These are phyloP conservation scores for Acrobasis repandana DNA, from an alignment of 2,888 invertebrate genomes.

Conservation along the genomic window DNA sequence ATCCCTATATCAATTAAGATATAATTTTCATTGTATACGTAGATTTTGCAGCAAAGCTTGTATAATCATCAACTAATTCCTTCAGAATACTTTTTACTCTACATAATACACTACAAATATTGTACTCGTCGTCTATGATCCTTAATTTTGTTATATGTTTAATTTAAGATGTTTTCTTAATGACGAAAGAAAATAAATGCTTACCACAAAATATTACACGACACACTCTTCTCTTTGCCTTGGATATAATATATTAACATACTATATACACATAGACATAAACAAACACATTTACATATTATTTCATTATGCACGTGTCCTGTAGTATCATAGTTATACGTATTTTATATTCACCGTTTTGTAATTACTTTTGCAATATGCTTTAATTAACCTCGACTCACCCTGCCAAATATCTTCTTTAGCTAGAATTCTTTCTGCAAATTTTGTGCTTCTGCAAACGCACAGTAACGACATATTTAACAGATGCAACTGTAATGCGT, in stretches of 20 bases:
- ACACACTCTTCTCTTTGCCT: constrained; percentile 19
- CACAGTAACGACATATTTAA: constrained; percentile 63
- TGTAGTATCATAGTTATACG: constrained; percentile 33
- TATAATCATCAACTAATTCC: constrained; percentile 74
- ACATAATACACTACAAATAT: constrained; percentile 62
- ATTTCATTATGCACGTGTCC: constrained; percentile 37
- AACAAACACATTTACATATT: constrained; percentile 31
- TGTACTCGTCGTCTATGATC: constrained; percentile 41
- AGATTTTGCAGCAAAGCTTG: constrained; percentile 76
- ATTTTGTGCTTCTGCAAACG: constrained; percentile 70
- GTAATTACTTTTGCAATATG: constrained; percentile 48
- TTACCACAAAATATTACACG: not conserved
- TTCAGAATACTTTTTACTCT: constrained; percentile 59
- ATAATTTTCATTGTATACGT: constrained; percentile 58
- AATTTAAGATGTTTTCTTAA: constrained; percentile 79
- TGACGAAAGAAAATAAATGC: constrained; percentile 25
- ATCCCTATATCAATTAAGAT: constrained; percentile 54
- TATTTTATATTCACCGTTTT: constrained; percentile 38
- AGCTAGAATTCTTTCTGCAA: constrained; percentile 55
- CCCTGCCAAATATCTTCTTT: constrained; percentile 48
- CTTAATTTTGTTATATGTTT: constrained; percentile 30
- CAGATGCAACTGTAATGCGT: constrained; percentile 79
- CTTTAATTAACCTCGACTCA: constrained; percentile 55
- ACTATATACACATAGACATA: constrained; percentile 27
- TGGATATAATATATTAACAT: constrained; percentile 3